Conservation (phyloP, 1,140 invertebrate genomes). For the Ips nitidus region DNA sequence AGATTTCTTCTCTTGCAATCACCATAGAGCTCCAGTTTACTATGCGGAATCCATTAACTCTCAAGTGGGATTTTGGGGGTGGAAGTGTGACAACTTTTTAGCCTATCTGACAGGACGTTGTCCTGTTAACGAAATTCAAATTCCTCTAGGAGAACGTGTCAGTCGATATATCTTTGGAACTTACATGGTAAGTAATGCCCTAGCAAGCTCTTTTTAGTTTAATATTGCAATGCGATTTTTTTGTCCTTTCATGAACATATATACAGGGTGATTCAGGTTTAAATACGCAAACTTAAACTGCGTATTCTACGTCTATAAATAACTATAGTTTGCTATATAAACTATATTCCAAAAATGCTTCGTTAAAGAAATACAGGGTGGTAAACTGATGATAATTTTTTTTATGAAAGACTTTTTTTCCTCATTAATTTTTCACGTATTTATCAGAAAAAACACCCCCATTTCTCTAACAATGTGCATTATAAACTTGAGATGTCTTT, state of each 20-base stretch:
- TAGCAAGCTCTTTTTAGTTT: background rate
- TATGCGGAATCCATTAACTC: conserved; percentile 75
- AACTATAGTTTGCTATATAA: no score
- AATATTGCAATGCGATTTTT: background rate
- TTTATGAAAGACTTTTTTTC: no score
- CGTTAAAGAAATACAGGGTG: no score
- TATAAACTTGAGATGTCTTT: no score
- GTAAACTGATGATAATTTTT: no score
- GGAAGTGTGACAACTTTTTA: conserved; percentile 65
- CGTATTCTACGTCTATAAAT: no score
- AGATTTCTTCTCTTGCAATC: conserved; percentile 61
- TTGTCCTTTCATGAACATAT: background rate
- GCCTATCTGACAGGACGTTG: conserved; percentile 64
- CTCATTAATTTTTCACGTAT: no score
- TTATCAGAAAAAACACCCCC: no score
- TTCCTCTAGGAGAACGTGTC: conserved; percentile 46
- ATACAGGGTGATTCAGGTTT: background rate
- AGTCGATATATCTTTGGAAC: conserved; percentile 39
- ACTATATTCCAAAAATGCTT: no score
- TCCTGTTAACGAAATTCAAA: conserved; percentile 46
- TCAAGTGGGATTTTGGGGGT: conserved; percentile 70
- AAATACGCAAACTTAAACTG: no score
- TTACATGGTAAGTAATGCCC: conserved; percentile 40
- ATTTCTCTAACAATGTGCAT: background rate
- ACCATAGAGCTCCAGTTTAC: conserved; percentile 66